Conservation (phyloP, 2,797 vertebrate species). For the Girardinus metallicus region DNA sequence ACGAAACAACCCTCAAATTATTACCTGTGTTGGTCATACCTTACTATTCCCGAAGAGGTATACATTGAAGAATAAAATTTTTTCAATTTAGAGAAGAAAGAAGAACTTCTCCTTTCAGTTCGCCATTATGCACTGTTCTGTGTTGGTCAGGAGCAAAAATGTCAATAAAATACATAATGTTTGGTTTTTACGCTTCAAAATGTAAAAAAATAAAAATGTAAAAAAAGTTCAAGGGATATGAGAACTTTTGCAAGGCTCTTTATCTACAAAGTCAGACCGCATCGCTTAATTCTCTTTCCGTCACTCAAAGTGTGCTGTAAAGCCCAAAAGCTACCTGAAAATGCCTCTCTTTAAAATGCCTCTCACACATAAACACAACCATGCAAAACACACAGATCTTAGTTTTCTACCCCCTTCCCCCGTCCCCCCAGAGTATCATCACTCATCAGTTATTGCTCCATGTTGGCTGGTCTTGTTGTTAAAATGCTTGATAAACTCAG, state of each 20-base stretch:
- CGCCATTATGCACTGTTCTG: background rate
- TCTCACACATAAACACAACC: slow-evolving; percentile 23
- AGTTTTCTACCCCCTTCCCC: slow-evolving; percentile 8
- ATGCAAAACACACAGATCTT: slow-evolving; percentile 18
- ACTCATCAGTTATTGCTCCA: slow-evolving; percentile 49
- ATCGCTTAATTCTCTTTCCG: slow-evolving; percentile 39
- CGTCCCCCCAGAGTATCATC: slow-evolving; percentile 33
- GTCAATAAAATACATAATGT: background rate
- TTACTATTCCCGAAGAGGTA: background rate
- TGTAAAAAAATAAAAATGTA: slow-evolving; percentile 17
- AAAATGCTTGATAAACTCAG: slow-evolving; percentile 59
- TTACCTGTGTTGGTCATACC: background rate
- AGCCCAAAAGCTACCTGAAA: slow-evolving; percentile 28
- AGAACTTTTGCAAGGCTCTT: background rate
- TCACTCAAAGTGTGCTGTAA: slow-evolving; percentile 59
- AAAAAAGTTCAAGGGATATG: background rate
- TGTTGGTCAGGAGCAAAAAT: background rate
- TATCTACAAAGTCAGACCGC: background rate
- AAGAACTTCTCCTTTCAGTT: background rate
- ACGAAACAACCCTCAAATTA: background rate
- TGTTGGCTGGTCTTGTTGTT: slow-evolving; percentile 43
- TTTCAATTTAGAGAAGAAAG: background rate
- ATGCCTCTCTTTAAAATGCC: slow-evolving; percentile 29
- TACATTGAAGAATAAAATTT: fast-evolving
- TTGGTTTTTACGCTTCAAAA: background rate